Conservation (phyloP, 2,113 vertebrate genomes). For the Phrynosoma blainvillii region DNA sequence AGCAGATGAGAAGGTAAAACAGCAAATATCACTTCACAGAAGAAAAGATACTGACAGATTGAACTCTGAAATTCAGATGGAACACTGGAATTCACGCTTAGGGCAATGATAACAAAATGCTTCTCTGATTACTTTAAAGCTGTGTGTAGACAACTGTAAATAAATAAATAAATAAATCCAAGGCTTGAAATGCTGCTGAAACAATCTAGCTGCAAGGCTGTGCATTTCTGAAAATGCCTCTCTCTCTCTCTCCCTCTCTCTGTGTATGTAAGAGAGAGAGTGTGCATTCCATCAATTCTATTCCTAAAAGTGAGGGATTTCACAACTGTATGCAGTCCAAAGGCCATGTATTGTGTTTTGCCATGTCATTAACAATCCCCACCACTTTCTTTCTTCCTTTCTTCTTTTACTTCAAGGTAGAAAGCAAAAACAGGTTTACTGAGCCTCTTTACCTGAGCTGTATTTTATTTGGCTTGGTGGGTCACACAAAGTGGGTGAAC, state of each 20-base stretch:
- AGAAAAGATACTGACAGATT: not conserved
- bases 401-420: too few species aligned
- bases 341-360: not conserved
- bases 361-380: too few species aligned
- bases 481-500: too few species aligned
- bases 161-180: not conserved
- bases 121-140: slow-evolving; percentile 25
- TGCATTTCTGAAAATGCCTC: not conserved
- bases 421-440: too few species aligned
- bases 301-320: not conserved
- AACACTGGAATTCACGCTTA: not conserved
- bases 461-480: too few species aligned
- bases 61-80: not conserved
- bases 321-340: not conserved
- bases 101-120: slow-evolving; percentile 22
- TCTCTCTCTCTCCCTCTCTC: too few species aligned
- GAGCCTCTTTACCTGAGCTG: too few species aligned
- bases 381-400: too few species aligned
- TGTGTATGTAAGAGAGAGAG: not conserved
- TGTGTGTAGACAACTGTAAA: not conserved
- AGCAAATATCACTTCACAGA: slow-evolving; percentile 8
- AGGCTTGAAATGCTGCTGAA: slow-evolving; percentile 15
- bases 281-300: not conserved
- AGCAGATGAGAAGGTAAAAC: not conserved
- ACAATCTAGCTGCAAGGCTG: not conserved